A percentile compares a stretch with the other conserved stretches of the same genome.
Conservation (phyloP, 2,113 vertebrate species). For the Agelaius phoeniceus region DNA sequence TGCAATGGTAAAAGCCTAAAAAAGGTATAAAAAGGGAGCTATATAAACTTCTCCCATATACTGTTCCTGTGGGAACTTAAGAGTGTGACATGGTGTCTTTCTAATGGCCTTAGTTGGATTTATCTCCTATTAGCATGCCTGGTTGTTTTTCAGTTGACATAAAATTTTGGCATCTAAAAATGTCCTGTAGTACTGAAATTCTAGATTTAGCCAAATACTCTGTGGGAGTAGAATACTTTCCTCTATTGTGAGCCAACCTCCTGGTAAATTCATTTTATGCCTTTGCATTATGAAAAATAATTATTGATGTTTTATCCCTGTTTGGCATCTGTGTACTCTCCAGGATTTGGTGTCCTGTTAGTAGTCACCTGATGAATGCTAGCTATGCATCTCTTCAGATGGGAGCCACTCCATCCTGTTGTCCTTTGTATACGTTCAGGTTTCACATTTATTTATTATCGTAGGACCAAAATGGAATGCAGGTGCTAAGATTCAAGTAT, state of each 20-base stretch:
- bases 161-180: not conserved
- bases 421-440: not conserved
- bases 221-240: not conserved
- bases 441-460: not conserved
- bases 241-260: not conserved
- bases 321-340: not conserved
- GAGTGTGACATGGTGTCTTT: not conserved
- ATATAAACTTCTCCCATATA: not conserved
- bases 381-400: not conserved
- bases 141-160: not conserved
- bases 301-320: not conserved
- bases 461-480: not conserved
- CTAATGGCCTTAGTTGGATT: not conserved
- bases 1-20: not conserved
- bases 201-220: not conserved
- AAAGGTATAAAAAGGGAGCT: not conserved
- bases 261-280: constrained; percentile 6
- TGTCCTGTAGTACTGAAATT: not conserved
- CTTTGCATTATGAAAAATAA: not conserved
- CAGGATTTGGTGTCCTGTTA: not conserved
- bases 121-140: not conserved
- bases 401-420: not conserved
- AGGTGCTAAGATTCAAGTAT: not conserved
- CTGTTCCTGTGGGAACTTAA: not conserved
- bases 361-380: not conserved